Evolutionary conservation across 2,113 vertebrate species (phyloP).

Genomic region (Mesembrinibis cayennensis): DNA sequence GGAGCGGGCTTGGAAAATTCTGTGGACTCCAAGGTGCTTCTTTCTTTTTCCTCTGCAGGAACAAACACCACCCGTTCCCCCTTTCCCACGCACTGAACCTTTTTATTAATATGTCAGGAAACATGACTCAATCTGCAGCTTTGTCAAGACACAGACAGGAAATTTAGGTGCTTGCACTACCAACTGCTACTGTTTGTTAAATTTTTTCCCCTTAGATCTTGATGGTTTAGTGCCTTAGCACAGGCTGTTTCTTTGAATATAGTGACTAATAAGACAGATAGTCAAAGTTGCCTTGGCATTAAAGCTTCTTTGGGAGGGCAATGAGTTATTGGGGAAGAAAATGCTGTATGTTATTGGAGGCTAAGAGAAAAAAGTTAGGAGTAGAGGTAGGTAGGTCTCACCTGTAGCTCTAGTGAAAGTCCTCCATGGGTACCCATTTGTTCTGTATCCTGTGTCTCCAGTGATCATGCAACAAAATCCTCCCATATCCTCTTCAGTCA

Average conservation of each 20-base stretch:
- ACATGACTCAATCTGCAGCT: conserved; percentile 32
- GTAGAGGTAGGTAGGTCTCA: not conserved
- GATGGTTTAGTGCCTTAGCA: not conserved
- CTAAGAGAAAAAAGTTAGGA: not conserved
- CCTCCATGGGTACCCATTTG: not conserved
- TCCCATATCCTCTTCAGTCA: not conserved
- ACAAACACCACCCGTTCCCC: conserved; percentile 5
- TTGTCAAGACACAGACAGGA: conserved; percentile 31
- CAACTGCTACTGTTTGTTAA: not conserved
- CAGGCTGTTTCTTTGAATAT: not conserved
- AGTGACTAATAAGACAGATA: not conserved
- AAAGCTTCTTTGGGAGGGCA: not conserved
- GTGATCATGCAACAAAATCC: not conserved
- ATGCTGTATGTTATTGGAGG: not conserved
- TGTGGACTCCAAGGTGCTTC: conserved; percentile 30
- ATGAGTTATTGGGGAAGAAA: not conserved
- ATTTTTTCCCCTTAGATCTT: not conserved
- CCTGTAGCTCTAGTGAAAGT: not conserved
- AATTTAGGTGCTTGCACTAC: conserved; percentile 25
- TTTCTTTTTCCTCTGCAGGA: conserved; percentile 33
- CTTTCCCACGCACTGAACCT: not conserved
- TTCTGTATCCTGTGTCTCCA: not conserved
- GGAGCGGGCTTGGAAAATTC: conserved; percentile 29
- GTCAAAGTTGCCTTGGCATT: not conserved
- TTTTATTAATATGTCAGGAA: conserved; percentile 47